These are phyloP conservation scores for Fragariocoptes setiger DNA, from an alignment of 1,140 invertebrate species.

Conservation along the genomic window DNA sequence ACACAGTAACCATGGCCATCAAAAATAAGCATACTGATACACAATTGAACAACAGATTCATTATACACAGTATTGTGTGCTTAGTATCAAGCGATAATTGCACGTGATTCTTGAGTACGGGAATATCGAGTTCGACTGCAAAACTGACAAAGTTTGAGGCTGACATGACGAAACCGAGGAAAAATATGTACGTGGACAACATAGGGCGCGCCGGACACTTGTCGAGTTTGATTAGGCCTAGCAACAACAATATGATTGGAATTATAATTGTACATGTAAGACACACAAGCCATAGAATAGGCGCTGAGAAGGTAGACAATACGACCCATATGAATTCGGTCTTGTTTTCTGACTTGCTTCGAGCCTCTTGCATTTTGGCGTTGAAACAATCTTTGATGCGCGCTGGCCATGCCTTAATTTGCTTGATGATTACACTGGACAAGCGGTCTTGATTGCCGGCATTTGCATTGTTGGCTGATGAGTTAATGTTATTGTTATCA, in stretches of 20 bases:
- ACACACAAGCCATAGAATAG: background rate
- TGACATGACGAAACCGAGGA: background rate
- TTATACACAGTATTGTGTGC: background rate
- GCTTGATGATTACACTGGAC: background rate
- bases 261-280: background rate
- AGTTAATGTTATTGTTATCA: no score
- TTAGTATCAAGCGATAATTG: background rate
- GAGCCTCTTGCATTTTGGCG: background rate
- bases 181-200: background rate
- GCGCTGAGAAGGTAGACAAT: background rate
- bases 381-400: background rate
- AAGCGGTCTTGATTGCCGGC: background rate
- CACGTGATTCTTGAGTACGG: background rate
- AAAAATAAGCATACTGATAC: no score
- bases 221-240: background rate
- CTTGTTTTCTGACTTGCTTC: background rate
- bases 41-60: background rate
- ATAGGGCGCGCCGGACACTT: background rate
- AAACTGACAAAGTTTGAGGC: background rate
- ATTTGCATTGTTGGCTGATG: no score
- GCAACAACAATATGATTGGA: background rate
- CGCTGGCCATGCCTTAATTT: background rate
- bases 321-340: background rate
- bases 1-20: no score
- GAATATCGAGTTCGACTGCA: background rate